These are phyloP conservation scores for Apodemus agrarius DNA, from an alignment of 2,797 vertebrate genomes.

Conservation along the genomic window DNA sequence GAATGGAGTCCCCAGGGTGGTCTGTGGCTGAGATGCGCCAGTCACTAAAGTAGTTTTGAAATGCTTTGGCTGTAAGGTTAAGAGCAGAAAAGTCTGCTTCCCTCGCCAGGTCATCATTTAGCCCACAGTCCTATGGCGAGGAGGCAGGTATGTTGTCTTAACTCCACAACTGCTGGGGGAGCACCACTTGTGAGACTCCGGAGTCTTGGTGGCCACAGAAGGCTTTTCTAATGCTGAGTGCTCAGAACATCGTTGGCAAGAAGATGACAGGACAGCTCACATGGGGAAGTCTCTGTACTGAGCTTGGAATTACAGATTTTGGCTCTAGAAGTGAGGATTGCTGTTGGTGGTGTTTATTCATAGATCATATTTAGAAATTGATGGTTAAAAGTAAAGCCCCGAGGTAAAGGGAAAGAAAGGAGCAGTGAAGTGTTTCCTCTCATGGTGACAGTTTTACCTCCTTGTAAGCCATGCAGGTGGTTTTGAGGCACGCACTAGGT, in stretches of 20 bases:
- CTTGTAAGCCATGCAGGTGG: constrained; percentile 21
- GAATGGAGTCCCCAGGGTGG: constrained; percentile 53
- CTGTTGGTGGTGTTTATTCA: constrained; percentile 20
- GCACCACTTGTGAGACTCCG: not conserved
- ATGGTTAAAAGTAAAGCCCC: constrained; percentile 55
- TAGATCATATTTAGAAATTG: constrained; percentile 44
- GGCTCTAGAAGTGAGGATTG: not conserved
- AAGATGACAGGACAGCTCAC: constrained; percentile 30
- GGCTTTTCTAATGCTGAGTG: not conserved
- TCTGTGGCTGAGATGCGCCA: not conserved
- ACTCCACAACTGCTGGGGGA: not conserved
- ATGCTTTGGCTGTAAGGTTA: constrained; percentile 63
- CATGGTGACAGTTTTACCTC: constrained; percentile 1
- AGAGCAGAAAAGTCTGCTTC: constrained; percentile 57
- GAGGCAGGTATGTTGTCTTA: constrained; percentile 25
- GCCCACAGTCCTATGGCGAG: not conserved
- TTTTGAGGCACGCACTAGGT: not conserved
- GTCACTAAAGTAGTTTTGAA: constrained; percentile 55
- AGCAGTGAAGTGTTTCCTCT: constrained; percentile 12
- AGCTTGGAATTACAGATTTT: constrained; percentile 37
- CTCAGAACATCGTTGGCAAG: constrained; percentile 20
- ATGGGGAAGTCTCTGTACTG: not conserved
- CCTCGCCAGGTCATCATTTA: constrained; percentile 58
- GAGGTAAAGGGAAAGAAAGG: constrained; percentile 44
- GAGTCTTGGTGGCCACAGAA: not conserved